Base-by-base conservation (phyloP, 92 coral and sea anemone species). In the Phenganax marumi region DNA sequence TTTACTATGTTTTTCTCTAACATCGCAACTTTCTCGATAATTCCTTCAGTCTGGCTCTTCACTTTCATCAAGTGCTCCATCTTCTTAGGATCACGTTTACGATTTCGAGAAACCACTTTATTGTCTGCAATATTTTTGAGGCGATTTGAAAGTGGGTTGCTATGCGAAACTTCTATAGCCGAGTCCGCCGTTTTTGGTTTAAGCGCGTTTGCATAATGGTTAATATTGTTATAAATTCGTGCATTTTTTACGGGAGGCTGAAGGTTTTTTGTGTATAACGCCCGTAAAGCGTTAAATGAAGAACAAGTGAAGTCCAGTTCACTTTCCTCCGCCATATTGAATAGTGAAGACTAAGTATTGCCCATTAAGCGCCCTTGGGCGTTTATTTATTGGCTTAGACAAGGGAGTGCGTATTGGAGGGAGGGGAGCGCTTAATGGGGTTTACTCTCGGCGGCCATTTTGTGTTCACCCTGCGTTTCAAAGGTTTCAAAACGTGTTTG, bases 201-300 rank as follows among this genome's bases (percentile, higher is more conserved):
- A 57, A 95, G 88, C 52, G 87, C 89, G 14, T 89, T 85, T 11
- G 97, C 96, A 85, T 95, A 95, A 80, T 92, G 96, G 47, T 87
- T 92, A 18, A 95, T 88, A 77, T 91, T 95, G 69, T 95, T 95
- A 24, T 92, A 92, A 72, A 92, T 75, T 39, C 88, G 91, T 49
- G 93, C 93, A 77, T 89, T 95, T 25, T 93, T 93, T 49, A 95
- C 83, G 47, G 97, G 98, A 62, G 98, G 96, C 50, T 87, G 91
- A 7, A 95, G 87, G 21, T 80, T 79, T 52, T 58, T 66, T 14
- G 84, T 68, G 73, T 95, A 95, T 52, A 95, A 89, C 33, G 97
- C 98, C 79, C 79, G 83, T 39, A 91, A 86, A 11, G 98, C 88
- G 75, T 95, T 93, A 78, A 95, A 95, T 47, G 76, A 84, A 79